These are phyloP conservation scores for Oedothorax gibbosus DNA, from an alignment of 1,140 invertebrate species.

Conservation along the genomic window DNA sequence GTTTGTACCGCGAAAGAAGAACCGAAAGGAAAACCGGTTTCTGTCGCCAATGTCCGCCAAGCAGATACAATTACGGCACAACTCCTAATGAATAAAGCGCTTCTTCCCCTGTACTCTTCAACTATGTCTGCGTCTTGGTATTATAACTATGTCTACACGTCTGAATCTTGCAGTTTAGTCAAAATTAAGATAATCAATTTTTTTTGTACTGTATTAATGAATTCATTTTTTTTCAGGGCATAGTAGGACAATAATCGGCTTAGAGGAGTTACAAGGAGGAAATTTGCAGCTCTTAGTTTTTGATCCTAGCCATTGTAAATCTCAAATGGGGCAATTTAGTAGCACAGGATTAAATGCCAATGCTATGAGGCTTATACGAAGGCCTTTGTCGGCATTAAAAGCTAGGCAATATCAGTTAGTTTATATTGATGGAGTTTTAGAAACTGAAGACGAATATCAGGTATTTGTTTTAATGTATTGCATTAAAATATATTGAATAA, in stretches of 20 bases:
- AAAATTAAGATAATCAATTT: neutral
- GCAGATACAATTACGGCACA: no score
- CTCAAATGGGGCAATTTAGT: constrained; percentile 78
- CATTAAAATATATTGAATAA: constrained; percentile 37
- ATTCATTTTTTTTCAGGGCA: constrained; percentile 75
- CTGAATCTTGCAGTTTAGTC: no score
- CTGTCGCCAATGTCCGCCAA: no score
- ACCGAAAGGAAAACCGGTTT: no score
- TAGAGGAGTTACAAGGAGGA: constrained; percentile 79
- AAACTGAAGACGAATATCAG: constrained; percentile 76
- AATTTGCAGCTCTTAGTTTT: constrained; percentile 81
- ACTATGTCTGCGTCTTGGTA: no score
- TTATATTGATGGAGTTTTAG: constrained; percentile 80
- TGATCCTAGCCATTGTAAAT: constrained; percentile 85
- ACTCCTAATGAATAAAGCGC: no score
- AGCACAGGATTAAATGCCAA: constrained; percentile 72
- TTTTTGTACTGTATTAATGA: neutral
- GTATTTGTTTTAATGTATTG: constrained; percentile 61
- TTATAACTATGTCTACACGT: no score
- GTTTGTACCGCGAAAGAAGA: no score
- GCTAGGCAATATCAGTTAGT: constrained; percentile 89
- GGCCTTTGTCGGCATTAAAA: constrained; percentile 80
- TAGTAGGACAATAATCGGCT: constrained; percentile 88
- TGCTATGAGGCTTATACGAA: constrained; percentile 79
- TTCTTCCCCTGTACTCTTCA: no score